Base-by-base conservation (phyloP, 1,140 invertebrate species). In the Lordiphosa stackelbergi region DNA sequence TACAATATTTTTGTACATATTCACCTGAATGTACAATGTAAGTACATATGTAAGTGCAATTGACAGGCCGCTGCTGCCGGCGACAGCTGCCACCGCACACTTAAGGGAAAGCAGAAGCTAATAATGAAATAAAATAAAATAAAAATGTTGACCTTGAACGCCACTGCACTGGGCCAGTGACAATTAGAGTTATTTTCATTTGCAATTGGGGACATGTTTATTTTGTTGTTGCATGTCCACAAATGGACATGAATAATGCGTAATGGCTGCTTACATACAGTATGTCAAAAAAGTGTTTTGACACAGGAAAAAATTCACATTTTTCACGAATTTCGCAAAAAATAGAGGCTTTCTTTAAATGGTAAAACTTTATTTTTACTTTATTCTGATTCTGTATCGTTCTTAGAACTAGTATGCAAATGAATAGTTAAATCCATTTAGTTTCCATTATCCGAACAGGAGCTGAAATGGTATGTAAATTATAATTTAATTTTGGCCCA, bases 101-200 rank as follows among this genome's bases (percentile, higher is more conserved):
- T 37, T 70, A 66, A 56, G 70, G 64, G 61, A 69, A 66, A 69
- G 28, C 53, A 62, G 66, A 75, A 74, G 64, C 22, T 43, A 41
- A 13, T 34, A 31, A 4, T n/a, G 6, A 37, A n/a, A 43, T 31
- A 43, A 34, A 24, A 41, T 31, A 55, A 49, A 40, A 52, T 45
- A 49, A 57, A 53, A 53, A 42, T 42, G 41, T 51, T 59, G 74
- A 73, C 74, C 74, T 78, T 78, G 70, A 66, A 24, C 8, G 43
- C 11, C 28, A 31, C 28, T 31, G 28, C 28, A 31, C 58, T 66
- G 55, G 53, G 47, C 66, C 56, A 53, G 38, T 66, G 53, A 22
- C 70, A 81, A 78, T 78, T 78, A 74, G 66, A 79, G 74, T 81
- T 79, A 81, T 81, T 74, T 81, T 70, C 38, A 66, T 58, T 81